These are phyloP conservation scores for Cheirogaleus major DNA, from an alignment of 2,797 vertebrate genomes.

Conservation along the genomic window DNA sequence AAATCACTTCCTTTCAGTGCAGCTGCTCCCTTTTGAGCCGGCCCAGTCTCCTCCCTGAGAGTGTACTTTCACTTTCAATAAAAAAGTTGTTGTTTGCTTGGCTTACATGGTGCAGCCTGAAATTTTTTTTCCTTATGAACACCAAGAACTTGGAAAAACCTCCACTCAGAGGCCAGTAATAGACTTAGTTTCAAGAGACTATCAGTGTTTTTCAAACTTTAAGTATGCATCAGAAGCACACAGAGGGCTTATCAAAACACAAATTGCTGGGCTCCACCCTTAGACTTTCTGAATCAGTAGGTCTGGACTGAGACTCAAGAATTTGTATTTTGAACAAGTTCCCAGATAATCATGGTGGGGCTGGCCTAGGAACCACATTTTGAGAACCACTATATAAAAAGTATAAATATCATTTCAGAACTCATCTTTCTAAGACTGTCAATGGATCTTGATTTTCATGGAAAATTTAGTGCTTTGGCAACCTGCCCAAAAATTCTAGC, in stretches of 20 bases:
- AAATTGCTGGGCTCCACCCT: not conserved
- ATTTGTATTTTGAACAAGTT: slow-evolving; percentile 28
- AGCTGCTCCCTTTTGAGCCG: not conserved
- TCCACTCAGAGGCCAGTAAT: not conserved
- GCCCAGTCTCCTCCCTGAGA: not conserved
- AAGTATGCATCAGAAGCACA: not conserved
- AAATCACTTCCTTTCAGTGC: not conserved
- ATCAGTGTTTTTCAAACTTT: not conserved
- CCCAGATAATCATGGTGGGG: not conserved
- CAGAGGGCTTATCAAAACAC: not conserved
- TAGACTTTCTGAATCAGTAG: not conserved
- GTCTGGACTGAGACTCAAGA: not conserved
- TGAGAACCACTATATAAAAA: not conserved
- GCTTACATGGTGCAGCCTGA: not conserved
- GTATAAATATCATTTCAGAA: not conserved
- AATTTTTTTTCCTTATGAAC: not conserved
- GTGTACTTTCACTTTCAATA: not conserved
- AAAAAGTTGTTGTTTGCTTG: not conserved
- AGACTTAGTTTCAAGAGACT: not conserved
- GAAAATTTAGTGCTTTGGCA: not conserved
- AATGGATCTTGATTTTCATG: not conserved
- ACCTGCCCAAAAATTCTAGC: not conserved
- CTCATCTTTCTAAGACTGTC: not conserved
- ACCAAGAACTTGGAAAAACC: not conserved
- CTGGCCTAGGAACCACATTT: not conserved